Evolutionary conservation across 53 echinoderm and acorn worm species (phyloP), one percentile per base, ranked within the genome.

Genomic region (Hippasteria phrygiana): DNA sequence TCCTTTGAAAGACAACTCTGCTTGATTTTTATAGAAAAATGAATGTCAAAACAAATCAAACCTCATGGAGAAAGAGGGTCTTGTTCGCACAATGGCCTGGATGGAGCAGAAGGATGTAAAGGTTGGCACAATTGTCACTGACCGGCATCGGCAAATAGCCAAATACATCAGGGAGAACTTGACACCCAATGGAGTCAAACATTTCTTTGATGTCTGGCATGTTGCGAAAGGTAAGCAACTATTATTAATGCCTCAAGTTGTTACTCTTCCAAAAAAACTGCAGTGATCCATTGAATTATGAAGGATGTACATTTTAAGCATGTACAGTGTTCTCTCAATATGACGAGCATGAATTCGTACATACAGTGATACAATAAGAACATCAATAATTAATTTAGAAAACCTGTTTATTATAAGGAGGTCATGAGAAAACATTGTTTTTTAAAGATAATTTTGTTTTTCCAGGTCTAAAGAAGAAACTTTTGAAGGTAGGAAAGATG

Each of bases 401-500:
- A 6, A 6, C 54, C 54, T n/a, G n/a, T n/a, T 20, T 54, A 2
- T 2, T 2, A 6, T 20, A 13, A 20, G 5, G 26, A 22, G 5
- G 24, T 24, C n/a, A 6, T n/a, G n/a, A n/a, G n/a, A n/a, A n/a
- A n/a, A n/a, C n/a, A 56, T 4, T 56, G n/a, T 56, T 6, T 1
- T 22, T 56, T 56, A 41, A 66, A 5, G 20, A 7, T 28, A 32
- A 5, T 31, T 66, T 66, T 32, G 26, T 74, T 74, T 24, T 74
- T 12, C 20, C 26, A 88, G 88, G 88, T 37, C 78, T 88, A 16
- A 88, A 76, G 78, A 88, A 77, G 56, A 76, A 88, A 63, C 17
- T 88, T 26, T 1, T 17, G 0, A 40, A 39, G 36, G 29, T 43
- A 0, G 29, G 55, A 16, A 64, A 64, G 62, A 13, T 24, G 24